Evolutionary conservation across 2,113 vertebrate genomes (phyloP).

Genomic region (Tupaia chinensis): DNA sequence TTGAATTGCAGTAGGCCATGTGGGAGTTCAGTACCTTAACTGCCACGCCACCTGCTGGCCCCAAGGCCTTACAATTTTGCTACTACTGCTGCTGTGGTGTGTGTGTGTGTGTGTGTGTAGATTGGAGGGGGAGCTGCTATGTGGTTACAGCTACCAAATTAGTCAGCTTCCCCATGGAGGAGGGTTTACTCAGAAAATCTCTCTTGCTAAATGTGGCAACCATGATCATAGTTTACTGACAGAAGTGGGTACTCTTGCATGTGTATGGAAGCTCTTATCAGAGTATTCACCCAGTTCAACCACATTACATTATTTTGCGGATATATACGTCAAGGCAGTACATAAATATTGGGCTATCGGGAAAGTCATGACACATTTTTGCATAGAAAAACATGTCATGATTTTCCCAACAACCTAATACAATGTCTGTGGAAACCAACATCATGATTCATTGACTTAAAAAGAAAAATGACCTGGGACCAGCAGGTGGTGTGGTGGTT

Average conservation of each 20-base stretch:
- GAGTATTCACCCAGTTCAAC: background rate
- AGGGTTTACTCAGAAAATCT: background rate
- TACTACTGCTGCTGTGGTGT: background rate
- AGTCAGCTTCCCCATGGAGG: background rate
- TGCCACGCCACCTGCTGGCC: too few species aligned
- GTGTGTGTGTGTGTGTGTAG: background rate
- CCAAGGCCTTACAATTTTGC: background rate
- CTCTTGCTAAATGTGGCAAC: slow-evolving; percentile 19
- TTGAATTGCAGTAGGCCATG: too few species aligned
- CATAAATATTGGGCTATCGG: background rate
- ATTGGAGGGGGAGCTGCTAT: background rate
- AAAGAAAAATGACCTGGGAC: background rate
- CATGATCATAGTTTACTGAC: background rate
- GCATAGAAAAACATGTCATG: too few species aligned
- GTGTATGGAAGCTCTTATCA: background rate
- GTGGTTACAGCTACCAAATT: background rate
- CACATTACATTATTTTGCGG: background rate
- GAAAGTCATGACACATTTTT: too few species aligned
- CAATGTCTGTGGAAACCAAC: slow-evolving; percentile 6
- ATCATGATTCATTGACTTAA: slow-evolving; percentile 31
- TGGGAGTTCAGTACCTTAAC: too few species aligned
- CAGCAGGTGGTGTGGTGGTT: too few species aligned
- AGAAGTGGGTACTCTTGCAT: background rate
- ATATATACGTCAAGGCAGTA: background rate
- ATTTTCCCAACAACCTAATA: too few species aligned